phyloP scores from a whole-genome alignment of 2,888 invertebrate genomes.

The Lasioglossum leucozonium region DNA sequence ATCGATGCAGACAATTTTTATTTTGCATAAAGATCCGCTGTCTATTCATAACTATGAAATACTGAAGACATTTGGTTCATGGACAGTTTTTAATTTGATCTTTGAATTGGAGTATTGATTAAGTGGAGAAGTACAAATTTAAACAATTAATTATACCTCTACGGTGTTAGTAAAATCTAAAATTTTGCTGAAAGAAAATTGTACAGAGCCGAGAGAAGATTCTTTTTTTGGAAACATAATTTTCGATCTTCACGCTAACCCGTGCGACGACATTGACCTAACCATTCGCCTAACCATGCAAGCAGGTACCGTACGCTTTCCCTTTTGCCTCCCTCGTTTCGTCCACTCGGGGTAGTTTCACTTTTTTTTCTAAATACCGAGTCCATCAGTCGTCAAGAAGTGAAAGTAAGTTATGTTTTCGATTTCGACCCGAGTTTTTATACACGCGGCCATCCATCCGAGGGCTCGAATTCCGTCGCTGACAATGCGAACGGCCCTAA shows the following conservation, averaged over 20 bases:
- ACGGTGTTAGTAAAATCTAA: not conserved
- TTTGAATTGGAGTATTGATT: not conserved
- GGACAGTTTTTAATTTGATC: not conserved
- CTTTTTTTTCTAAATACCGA: slow-evolving; percentile 24
- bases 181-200: not conserved
- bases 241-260: not conserved
- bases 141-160: not conserved
- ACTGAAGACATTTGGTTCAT: slow-evolving; percentile 9
- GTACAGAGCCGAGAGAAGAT: not conserved
- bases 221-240: slow-evolving; percentile 21
- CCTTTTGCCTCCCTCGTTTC: slow-evolving; percentile 49
- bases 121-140: too few species aligned
- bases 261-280: not conserved
- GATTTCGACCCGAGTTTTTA: slow-evolving; percentile 67
- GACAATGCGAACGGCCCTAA: slow-evolving; percentile 26
- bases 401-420: slow-evolving; percentile 76
- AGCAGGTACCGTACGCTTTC: slow-evolving; percentile 54
- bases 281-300: not conserved
- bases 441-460: slow-evolving; percentile 51
- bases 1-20: too few species aligned
- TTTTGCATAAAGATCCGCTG: too few species aligned
- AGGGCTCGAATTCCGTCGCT: slow-evolving; percentile 27
- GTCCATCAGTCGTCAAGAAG: slow-evolving; percentile 49
- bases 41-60: too few species aligned
- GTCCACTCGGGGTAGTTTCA: slow-evolving; percentile 37